Evolutionary conservation across 1,140 invertebrate genomes (phyloP), one percentile per base, ranked within the genome.

Genomic region (Cyrtorhinus lividipennis): DNA sequence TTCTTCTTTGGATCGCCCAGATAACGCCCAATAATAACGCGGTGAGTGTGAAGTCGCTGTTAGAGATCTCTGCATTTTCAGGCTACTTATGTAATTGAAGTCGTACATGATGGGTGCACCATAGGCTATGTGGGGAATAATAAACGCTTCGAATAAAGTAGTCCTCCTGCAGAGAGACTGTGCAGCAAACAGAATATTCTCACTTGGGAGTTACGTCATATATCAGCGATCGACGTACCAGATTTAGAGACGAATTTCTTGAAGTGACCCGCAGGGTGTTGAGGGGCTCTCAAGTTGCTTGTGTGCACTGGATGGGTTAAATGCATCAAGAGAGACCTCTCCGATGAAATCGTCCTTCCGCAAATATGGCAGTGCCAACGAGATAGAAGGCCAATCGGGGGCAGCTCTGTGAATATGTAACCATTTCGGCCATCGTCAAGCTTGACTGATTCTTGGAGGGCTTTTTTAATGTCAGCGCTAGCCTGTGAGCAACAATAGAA

Each of bases 291-390:
- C 1, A 64, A 8, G 15, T 45, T 64, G 38, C 57, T 64, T 12
- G 24, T 59, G 62, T 64, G 62, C 3, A 64, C 13, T 22, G 62
- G 62, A 23, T 64, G 62, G 30, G 56, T 25, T 24, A 64, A 20
- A 26, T 64, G 62, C 56, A 64, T 64, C 30, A 59, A 53, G 27
- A 64, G 56, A 2, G 62, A 56, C 24, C 62, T 59, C 23, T 64
- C 62, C 2, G 62, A 56, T 24, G 38, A 23, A 8, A 64, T 59
- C 1, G 48, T 46, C 23, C 57, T 8, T 15, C 27, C 18, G 57
- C 62, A 64, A 23, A 64, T 24, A 20, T 64, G 62, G 57, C 62
- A 64, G 24, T 59, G 24, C 62, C 62, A 64, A 22, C 48, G 48
- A 12, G 30, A 45, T n/a, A 45, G 27, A 2, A 8, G 56, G 1